Evolutionary conservation across 2,888 invertebrate genomes (phyloP).

Genomic region (Pseudolycoriella hygida): DNA sequence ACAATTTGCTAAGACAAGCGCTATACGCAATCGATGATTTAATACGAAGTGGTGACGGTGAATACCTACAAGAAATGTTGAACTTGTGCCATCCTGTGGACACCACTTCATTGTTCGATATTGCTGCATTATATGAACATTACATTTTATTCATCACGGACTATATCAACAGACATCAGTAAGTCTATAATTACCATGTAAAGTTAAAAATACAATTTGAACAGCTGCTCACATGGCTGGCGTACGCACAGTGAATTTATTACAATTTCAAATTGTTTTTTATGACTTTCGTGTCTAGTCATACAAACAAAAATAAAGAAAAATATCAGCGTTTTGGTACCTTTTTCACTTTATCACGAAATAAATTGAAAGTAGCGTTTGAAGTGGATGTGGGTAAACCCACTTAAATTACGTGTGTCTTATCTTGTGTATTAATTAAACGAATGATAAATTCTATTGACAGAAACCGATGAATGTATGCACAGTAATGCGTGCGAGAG

Average conservation of each 20-base stretch:
- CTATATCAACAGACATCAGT: background rate
- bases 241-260: too few species aligned
- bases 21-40: background rate
- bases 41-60: background rate
- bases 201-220: background rate
- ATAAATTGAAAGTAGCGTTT: too few species aligned
- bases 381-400: background rate
- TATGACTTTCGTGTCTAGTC: too few species aligned
- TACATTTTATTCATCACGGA: background rate
- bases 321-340: too few species aligned
- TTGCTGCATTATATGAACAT: background rate
- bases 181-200: slow-evolving; percentile 10
- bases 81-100: slow-evolving; percentile 1
- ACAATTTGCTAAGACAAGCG: background rate
- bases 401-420: background rate
- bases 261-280: too few species aligned
- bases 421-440: background rate
- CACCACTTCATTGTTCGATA: background rate
- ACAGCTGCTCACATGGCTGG: too few species aligned
- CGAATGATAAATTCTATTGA: background rate
- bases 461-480: background rate
- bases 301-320: too few species aligned
- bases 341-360: too few species aligned
- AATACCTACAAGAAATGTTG: background rate
- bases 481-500: too few species aligned